Base-by-base conservation (phyloP, 30 jellyfish, hydroid and myxozoan species). In the Calvadosia cruxmelitensis region DNA sequence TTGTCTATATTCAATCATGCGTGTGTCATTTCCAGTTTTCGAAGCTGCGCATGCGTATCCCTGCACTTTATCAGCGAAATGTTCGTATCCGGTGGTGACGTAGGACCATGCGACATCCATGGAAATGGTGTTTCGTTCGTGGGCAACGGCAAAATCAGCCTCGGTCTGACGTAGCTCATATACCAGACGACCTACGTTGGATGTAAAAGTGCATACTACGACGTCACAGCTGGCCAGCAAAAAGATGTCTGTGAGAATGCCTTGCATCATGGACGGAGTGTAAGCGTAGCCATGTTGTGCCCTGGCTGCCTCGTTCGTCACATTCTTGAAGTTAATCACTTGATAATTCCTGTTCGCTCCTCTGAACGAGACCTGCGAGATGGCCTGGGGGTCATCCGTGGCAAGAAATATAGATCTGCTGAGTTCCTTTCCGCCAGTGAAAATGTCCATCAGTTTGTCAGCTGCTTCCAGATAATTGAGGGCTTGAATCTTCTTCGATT, bases 401-500 rank as follows among this genome's bases (percentile, higher is more conserved):
- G 57, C 57, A 20, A 42, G 57, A 42, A 5, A 42, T 5, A 42
- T 42, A 42, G 57, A 20, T 42, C 20, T 42, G n/a, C n/a, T n/a
- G 15, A 42, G 20, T 42, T 10, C 20, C 20, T 42, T 42, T 10
- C 20, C 20, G 20, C 57, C 20, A 42, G 10, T 10, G 10, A 42
- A 42, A 5, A 42, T 42, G 2, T 25, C 27, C 29, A 42, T 35
- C 20, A 35, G 50, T 24, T 35, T 33, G 33, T 12, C 0, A 3
- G 80, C 80, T 35, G 23, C 31, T 49, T 24, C 66, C 3, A 70
- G 2, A 51, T 26, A 70, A 0, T 34, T 42, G 3, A 26, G 25
- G 29, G 31, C 76, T 3, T 49, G 27, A 28, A 70, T 50, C 29
- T 23, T 35, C 51, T 70, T 70, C 15, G 75, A 31, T 42, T 70